These are phyloP conservation scores for Netelia fuscicornis DNA, from an alignment of 2,888 invertebrate genomes.

Conservation along the genomic window DNA sequence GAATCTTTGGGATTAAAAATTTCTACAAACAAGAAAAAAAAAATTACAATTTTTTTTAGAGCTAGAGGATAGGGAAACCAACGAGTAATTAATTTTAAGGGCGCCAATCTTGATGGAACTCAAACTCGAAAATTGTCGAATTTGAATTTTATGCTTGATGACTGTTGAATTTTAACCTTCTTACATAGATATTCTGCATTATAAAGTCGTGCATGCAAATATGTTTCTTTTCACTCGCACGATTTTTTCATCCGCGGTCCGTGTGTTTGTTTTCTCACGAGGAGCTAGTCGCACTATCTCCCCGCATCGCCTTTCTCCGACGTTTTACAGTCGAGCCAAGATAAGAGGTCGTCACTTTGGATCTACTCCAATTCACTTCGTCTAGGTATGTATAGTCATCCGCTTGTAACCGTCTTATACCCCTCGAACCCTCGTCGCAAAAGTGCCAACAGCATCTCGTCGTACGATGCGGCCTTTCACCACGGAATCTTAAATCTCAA, in stretches of 20 bases:
- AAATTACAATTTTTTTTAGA: no score
- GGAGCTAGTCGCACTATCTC: neutral
- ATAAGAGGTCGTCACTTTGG: constrained; percentile 59
- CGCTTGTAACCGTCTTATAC: neutral
- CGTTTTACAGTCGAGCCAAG: constrained; percentile 32
- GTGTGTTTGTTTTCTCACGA: constrained; percentile 25
- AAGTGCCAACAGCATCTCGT: constrained; percentile 61
- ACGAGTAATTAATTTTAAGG: no score
- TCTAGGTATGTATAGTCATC: neutral
- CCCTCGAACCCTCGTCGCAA: constrained; percentile 49
- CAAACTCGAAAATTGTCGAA: neutral
- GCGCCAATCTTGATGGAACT: neutral
- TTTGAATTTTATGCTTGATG: neutral
- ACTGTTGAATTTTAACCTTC: neutral
- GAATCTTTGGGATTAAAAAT: constrained; percentile 5
- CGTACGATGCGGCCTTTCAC: constrained; percentile 59
- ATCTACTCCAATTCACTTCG: constrained; percentile 58
- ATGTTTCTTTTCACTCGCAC: neutral
- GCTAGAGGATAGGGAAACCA: no score
- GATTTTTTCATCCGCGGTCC: neutral
- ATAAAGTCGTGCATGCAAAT: neutral
- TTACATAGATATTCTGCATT: neutral
- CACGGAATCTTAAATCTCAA: constrained; percentile 57
- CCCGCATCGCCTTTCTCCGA: constrained; percentile 52
- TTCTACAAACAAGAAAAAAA: no score